Percentiles rank a stretch among this genome's conserved stretches.
phyloP scores from a whole-genome alignment of 2,888 invertebrate species.

The Agrotis exclamationis region DNA sequence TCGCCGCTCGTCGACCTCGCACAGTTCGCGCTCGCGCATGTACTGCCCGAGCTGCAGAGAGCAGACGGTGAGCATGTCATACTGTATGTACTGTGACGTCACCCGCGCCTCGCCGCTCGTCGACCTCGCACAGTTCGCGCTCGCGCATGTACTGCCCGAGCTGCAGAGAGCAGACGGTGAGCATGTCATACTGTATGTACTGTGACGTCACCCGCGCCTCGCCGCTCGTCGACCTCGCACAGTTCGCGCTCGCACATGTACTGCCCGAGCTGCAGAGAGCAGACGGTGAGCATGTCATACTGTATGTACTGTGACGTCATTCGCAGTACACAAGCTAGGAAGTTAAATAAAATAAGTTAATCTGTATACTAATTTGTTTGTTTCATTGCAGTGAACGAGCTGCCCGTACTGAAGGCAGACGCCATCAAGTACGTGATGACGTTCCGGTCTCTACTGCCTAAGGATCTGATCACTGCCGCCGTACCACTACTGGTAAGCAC shows the following conservation, averaged over 20 bases:
- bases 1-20: constrained; percentile 95
- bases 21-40: constrained; percentile 82
- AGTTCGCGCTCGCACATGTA: constrained; percentile 75
- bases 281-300: constrained; percentile 17
- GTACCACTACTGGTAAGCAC: constrained; percentile 93
- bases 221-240: constrained; percentile 92
- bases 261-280: no score
- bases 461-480: constrained; percentile 93
- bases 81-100: constrained; percentile 96
- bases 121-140: constrained; percentile 62
- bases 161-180: constrained; percentile 93
- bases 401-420: constrained; percentile 98
- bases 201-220: constrained; percentile 93
- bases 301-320: constrained; percentile 60
- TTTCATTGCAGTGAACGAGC: constrained; percentile 94
- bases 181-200: constrained; percentile 91
- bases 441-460: constrained; percentile 97
- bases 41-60: constrained; percentile 96
- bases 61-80: constrained; percentile 4
- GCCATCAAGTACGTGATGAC: constrained; percentile 99
- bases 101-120: constrained; percentile 93
- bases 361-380: neutral
- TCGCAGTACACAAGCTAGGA: constrained; percentile 70
- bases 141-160: constrained; percentile 96
- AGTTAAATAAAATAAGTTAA: no score